Conservation (phyloP, 2,888 invertebrate genomes). For the Nebria brevicollis region DNA sequence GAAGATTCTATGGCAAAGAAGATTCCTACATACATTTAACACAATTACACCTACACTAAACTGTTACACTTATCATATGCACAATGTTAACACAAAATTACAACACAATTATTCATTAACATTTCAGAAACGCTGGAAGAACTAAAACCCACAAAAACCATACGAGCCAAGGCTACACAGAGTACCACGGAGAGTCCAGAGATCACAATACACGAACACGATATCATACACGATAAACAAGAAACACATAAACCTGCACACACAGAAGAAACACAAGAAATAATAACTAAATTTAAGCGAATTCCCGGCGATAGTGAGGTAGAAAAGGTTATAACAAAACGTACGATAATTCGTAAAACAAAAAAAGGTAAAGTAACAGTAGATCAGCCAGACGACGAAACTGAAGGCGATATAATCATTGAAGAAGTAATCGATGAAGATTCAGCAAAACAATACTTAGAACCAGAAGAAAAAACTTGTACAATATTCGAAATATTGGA, state of each 20-base stretch:
- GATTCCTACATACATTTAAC: conserved; percentile 31
- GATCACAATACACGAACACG: conserved; percentile 58
- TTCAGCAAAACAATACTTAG: conserved; percentile 54
- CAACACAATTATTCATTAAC: conserved; percentile 48
- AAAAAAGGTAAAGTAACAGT: conserved; percentile 52
- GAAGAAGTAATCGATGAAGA: conserved; percentile 64
- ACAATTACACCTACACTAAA: conserved; percentile 42
- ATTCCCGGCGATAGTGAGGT: conserved; percentile 66
- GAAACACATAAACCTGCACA: conserved; percentile 48
- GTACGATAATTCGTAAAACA: conserved; percentile 67
- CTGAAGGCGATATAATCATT: conserved; percentile 66
- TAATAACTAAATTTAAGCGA: conserved; percentile 69
- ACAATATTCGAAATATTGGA: conserved; percentile 51
- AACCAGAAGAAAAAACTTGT: conserved; percentile 44
- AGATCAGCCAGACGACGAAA: conserved; percentile 50
- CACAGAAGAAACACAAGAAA: conserved; percentile 68
- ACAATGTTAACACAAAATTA: conserved; percentile 43
- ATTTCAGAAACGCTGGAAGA: conserved; percentile 52
- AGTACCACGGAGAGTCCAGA: conserved; percentile 51
- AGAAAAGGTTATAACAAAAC: conserved; percentile 68
- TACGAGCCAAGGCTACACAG: conserved; percentile 51
- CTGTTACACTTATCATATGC: conserved; percentile 30
- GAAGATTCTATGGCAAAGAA: conserved; percentile 26
- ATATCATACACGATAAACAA: conserved; percentile 56
- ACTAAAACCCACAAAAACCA: conserved; percentile 49